Base-by-base conservation (phyloP, 1,140 invertebrate genomes). In the Lutraria rhynchaena region DNA sequence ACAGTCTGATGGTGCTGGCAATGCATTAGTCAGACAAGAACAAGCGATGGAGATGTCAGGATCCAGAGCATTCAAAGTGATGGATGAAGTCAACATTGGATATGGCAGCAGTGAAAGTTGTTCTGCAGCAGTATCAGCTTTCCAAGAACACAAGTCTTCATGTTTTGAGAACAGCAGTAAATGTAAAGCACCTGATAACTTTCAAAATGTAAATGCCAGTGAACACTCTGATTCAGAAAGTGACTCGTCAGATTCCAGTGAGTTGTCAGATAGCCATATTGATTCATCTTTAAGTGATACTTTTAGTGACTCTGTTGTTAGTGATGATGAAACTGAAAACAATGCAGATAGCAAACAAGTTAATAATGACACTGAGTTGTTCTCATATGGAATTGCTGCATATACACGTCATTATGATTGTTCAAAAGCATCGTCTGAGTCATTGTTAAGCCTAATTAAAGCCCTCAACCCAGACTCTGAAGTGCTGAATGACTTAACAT, bases 391-490 rank as follows among this genome's bases (percentile, higher is more conserved):
- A 9, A 22, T 67, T 22, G 63, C 63, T 22, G 35, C 63, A 22
- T 67, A 44, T 22, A 67, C 27, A 44, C 63, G 5, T 67, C 63
- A 41, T 24, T 67, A 67, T 46, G 46, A 67, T 24, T 46, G 35
- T 44, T 67, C 63, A 22, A 67, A 67, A 46, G 35, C 41, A 22
- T 44, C 63, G 9, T 67, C 44, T 44, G 63, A 67, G 24, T 44
- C 63, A 67, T 67, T 67, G 63, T 22, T 67, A 67, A 22, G 17
- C 15, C 27, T 67, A 67, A 11, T 67, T 3, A 46, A 67, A 67
- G 63, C 63, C 5, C 13, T 67, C 24, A 44, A 46, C 27, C 27
- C 35, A 17, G 27, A 67, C 63, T 46, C 63, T 22, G 63, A 67
- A 22, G 37, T 46, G 27, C 4, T 24, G n/a, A 67, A 67, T 22